Conservation (phyloP, 1,140 invertebrate genomes). For the Drosophila novamexicana region DNA sequence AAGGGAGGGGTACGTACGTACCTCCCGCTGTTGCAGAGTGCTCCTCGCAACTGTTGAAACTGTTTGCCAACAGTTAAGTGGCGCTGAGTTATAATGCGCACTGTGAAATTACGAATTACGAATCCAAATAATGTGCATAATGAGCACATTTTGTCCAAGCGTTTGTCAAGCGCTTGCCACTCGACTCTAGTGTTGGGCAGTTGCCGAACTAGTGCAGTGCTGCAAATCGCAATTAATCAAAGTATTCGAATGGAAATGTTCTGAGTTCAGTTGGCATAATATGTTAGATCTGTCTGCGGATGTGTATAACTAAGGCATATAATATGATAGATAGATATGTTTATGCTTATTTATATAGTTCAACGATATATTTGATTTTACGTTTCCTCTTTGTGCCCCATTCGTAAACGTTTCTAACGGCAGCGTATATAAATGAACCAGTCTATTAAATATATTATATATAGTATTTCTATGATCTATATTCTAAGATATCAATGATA, state of each 20-base stretch:
- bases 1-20: neutral
- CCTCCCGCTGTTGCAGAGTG: neutral
- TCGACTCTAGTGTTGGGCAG: slow-evolving; percentile 3
- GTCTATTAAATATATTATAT: too few species aligned
- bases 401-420: too few species aligned
- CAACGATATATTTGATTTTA: too few species aligned
- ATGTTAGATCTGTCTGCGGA: neutral
- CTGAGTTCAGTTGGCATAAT: neutral
- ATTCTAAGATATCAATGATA: too few species aligned
- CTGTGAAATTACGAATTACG: slow-evolving; percentile 30
- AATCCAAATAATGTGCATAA: slow-evolving; percentile 33
- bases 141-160: slow-evolving; percentile 27
- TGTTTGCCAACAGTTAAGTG: slow-evolving; percentile 76
- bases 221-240: neutral
- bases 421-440: too few species aligned
- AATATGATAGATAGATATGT: too few species aligned
- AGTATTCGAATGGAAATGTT: neutral
- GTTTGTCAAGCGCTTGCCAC: slow-evolving; percentile 19
- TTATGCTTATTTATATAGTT: too few species aligned
- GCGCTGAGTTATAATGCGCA: slow-evolving; percentile 59
- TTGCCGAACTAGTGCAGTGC: neutral
- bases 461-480: too few species aligned
- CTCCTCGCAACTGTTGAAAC: slow-evolving; percentile 38
- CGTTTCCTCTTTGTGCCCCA: too few species aligned
- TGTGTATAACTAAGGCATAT: too few species aligned